Evolutionary conservation across 2,113 vertebrate genomes (phyloP), one percentile per base, ranked within the genome.

Genomic region (Nothoprocta perdicaria): DNA sequence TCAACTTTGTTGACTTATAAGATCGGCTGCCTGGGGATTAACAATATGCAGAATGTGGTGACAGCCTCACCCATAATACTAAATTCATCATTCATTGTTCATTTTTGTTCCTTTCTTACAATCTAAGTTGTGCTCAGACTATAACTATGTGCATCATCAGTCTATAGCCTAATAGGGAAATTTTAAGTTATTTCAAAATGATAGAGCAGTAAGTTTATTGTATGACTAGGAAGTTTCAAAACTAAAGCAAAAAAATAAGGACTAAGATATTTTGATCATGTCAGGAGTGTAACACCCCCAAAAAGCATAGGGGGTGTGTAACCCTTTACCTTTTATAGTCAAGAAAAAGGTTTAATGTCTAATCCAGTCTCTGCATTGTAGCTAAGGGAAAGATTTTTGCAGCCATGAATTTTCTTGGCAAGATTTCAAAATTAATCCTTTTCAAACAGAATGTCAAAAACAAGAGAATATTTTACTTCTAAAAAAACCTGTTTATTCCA

Each of bases 141-240:
- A 46, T 45, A 40, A 45, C 48, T 48, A 48, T 48, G 21, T 48
- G 5, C 6, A 1, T 14, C 3, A 9, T 71, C 35, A 4, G 1
- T 50, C 80, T 18, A 15, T 13, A 40, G 84, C 27, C 3, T 35
- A 6, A 10, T 2, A 31, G 12, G 9, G 66, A 41, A 17, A 35
- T 24, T 33, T 50, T 3, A 12, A 8, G n/a, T 14, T 31, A 18
- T 77, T 43, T 38, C 2, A 0, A 12, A 14, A 3, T 0, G 9
- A 2, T 26, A 63, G 24, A 7, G 6, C 8, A 50, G 22, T 3
- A 6, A 65, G 21, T 15, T 73, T 18, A 2, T 1, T 0, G 0
- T 29, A 4, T 7, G 6, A 35, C 83, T 35, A 10, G 2, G 31
- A 35, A 15, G 26, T 13, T 67, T 63, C 21, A 50, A 72, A 38